Base-by-base conservation (phyloP, 1,140 invertebrate species). In the Apis laboriosa region DNA sequence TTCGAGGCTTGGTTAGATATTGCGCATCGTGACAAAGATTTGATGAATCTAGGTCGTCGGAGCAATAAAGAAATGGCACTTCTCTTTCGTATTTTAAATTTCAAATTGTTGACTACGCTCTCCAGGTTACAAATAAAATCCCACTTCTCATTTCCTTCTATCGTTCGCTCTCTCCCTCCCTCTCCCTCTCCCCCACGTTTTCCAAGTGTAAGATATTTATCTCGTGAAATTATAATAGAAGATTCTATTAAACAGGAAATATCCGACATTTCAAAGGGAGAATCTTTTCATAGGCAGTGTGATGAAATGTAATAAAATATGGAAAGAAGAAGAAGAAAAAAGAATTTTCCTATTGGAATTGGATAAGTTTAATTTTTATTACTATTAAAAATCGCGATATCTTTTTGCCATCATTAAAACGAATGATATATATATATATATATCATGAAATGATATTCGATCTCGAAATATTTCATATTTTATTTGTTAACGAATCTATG, bases 31-130 rank as follows among this genome's bases (percentile, higher is more conserved):
- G 73, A 63, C 73, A 75, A 63, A 75, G 73, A 63, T 75, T 60
- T 53, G 60, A 76, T 13, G 74, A 64, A 76, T 76, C 60, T 76
- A 34, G 74, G 74, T 76, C 74, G 24, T 15, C n/a, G 49, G n/a
- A 61, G 58, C 58, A 75, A 76, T 64, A 76, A 53, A 64, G 74
- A 64, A 49, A 63, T 64, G 61, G 60, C 74, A 64, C 74, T 76
- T 43, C 53, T 66, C 49, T 51, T 61, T 61, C 17, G n/a, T 51
- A 51, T 24, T 75, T 75, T 76, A 76, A 76, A 76, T 51, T 76
- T 76, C 60, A 76, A 24, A 76, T 76, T 64, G 51, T 64, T 76
- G 19, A 34, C 74, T 64, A 43, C 34, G 74, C 11, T 28, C 7
- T 19, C 9, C 28, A 34, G 24, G 61, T 76, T 76, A 53, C 60